Base-by-base conservation (phyloP, 2,113 vertebrate genomes). In the Lasiurus borealis region DNA sequence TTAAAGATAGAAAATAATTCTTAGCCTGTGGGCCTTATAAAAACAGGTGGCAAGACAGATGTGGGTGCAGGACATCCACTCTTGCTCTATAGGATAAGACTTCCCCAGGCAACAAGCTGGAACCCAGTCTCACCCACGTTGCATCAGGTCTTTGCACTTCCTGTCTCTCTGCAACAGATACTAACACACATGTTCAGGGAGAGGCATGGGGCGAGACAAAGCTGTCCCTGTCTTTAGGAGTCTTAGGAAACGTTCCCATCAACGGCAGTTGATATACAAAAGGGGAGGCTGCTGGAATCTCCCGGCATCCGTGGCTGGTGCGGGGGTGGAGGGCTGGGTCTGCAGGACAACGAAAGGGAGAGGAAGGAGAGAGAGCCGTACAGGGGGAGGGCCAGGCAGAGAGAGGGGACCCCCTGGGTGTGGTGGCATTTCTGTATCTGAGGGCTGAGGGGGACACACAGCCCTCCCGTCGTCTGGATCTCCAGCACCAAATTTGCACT, bases 111-210 rank as follows among this genome's bases (percentile, higher is more conserved):
- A 29, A 2, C 29, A 36, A 46, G 36, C 80, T 73, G 50, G 16
- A 27, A 68, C 16, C 72, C 40, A 6, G 9, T 68, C 46, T 83
- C 31, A 2, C 2, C 68, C 46, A 16, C 1, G n/a, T 6, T 12
- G 11, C 4, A 0, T 8, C n/a, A 31, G 36, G 68, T 9, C 62
- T 81, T 85, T 59, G 71, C 4, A 46, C 14, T 13, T 76, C 14
- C 52, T 21, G 12, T 81, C 72, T 68, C 14, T n/a, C 1, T 29
- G 12, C 29, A 66, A 2, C 10, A 59, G 77, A n/a, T 44, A 2
- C 14, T 10, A 36, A 34, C 23, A 23, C 1, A 10, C 0, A 0
- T 9, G 1, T 5, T 46, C 13, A 0, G 16, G 27, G 15, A 62
- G 48, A 54, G 44, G 64, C 80, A 5, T 40, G 0, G 59, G 25